Percentiles rank a stretch among this genome's conserved stretches.
These are phyloP conservation scores for Aegotheles bennettii DNA, from an alignment of 2,113 vertebrate species.

Conservation along the genomic window DNA sequence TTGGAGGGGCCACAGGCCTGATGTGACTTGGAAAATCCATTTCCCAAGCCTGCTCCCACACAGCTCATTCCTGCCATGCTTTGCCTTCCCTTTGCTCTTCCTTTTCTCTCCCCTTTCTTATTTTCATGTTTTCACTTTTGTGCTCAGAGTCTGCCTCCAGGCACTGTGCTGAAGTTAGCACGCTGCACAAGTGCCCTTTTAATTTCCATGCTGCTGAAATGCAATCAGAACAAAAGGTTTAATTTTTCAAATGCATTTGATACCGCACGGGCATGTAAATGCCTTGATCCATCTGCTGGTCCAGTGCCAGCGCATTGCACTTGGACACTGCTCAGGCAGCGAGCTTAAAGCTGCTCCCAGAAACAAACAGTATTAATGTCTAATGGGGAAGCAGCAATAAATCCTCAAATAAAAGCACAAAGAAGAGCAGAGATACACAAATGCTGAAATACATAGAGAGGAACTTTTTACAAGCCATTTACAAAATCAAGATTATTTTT, in stretches of 20 bases:
- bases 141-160: not conserved
- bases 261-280: not conserved
- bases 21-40: accelerated
- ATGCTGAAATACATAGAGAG: not conserved
- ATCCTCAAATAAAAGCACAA: not conserved
- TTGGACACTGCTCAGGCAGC: not conserved
- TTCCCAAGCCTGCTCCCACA: accelerated
- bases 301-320: not conserved
- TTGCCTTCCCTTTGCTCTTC: no score
- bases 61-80: not conserved
- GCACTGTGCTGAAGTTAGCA: not conserved
- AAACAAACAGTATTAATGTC: not conserved
- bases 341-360: not conserved
- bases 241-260: not conserved
- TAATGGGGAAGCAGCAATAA: not conserved
- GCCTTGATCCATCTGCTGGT: not conserved
- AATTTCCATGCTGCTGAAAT: not conserved
- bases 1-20: accelerated
- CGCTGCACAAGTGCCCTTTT: not conserved
- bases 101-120: not conserved
- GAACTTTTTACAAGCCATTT: not conserved
- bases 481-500: not conserved
- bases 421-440: not conserved
- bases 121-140: not conserved
- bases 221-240: not conserved